Conservation (phyloP, 2,113 vertebrate genomes). For the Nycticebus coucang region DNA sequence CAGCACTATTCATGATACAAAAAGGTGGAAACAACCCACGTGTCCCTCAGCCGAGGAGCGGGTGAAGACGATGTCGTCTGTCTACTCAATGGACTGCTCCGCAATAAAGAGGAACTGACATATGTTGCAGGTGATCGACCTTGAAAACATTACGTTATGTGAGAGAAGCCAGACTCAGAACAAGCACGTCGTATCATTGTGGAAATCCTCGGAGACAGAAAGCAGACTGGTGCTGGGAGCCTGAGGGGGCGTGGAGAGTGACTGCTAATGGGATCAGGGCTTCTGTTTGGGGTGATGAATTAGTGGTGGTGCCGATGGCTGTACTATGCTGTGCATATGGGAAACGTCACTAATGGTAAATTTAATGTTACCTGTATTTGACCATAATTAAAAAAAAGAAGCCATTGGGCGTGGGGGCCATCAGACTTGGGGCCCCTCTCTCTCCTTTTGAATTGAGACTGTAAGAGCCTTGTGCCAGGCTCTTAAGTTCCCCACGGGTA, state of each 20-base stretch:
- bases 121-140: fast-evolving
- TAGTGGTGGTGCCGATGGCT: background rate
- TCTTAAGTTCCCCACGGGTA: background rate
- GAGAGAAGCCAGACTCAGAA: background rate
- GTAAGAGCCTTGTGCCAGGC: background rate
- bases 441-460: background rate
- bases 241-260: fast-evolving
- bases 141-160: background rate
- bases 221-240: too few relatives aligned
- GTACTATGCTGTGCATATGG: background rate
- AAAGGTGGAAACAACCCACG: background rate
- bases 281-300: background rate
- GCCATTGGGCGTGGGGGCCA: background rate
- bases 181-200: background rate
- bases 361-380: background rate
- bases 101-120: background rate
- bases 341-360: background rate
- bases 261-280: background rate
- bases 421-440: background rate
- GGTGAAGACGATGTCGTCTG: too few relatives aligned
- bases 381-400: background rate
- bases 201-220: background rate
- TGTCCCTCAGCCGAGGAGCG: fast-evolving
- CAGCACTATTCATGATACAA: fast-evolving
- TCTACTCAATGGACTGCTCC: background rate